Evolutionary conservation across 2,888 invertebrate species (phyloP), one percentile per base, ranked within the genome.

Genomic region (Micropterix aruncella): DNA sequence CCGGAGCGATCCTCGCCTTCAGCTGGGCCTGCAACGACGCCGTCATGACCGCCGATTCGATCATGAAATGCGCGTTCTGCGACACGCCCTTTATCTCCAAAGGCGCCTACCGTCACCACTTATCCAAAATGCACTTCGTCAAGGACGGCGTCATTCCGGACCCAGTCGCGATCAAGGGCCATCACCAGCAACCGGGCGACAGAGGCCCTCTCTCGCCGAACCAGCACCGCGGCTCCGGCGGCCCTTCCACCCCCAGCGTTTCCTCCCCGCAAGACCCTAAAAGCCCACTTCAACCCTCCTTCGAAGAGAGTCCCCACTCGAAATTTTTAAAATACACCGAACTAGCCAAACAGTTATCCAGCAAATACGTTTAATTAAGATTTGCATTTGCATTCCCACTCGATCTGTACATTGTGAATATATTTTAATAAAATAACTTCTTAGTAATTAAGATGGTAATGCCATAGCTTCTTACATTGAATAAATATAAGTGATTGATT

Each of bases 271-370:
- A 73, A 49, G 75, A 73, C 56, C 73, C 75, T 44, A 70, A 74
- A 49, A 75, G 74, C 52, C 75, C 78, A 48, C 63, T 59, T 54
- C 62, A 77, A 60, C 62, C 74, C 63, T 64, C 77, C 19, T 84
- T 82, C 60, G 91, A 91, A 58, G 93, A 93, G 66, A 91, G 89
- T 62, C 90, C 92, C 42, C 92, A 93, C 70, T 92, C 95, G 56
- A 96, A 95, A 75, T 95, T 95, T 76, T 83, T 94, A 56, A 95
- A 95, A 74, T 96, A 96, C 73, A 94, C 94, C 62, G 94, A 96
- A 73, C 81, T 96, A 70, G 96, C 96, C 59, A 95, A 95, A 71
- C 95, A 96, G 73, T 75, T 96, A 65, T 94, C 94, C 63, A 93
- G 92, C 73, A 94, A 94, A 74, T 93, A 92, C 74, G 87, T 88